A percentile compares a stretch with the other conserved stretches of the same genome.
These are phyloP conservation scores for Menidia menidia DNA, from an alignment of 2,797 vertebrate species.

Conservation along the genomic window DNA sequence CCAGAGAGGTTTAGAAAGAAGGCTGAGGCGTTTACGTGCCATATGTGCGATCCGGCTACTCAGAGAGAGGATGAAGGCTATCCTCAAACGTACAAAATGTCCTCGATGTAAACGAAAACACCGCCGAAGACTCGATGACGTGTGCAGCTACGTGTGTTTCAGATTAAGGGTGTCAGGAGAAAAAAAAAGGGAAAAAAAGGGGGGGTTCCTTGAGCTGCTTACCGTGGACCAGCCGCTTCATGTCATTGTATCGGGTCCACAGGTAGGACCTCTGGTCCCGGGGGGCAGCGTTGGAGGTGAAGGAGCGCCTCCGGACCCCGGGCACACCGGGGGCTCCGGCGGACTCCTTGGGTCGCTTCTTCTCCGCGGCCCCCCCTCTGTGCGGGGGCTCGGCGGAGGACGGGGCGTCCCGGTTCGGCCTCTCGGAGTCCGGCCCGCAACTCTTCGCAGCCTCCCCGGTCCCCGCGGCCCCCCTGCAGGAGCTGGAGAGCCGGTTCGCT, in stretches of 20 bases:
- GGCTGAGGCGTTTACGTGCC: background rate
- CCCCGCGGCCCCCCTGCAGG: slow-evolving; percentile 29
- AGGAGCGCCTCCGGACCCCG: slow-evolving; percentile 60
- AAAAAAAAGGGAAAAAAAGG: background rate
- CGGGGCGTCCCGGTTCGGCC: slow-evolving; percentile 4
- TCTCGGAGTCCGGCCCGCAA: slow-evolving; percentile 31
- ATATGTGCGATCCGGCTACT: slow-evolving; percentile 2
- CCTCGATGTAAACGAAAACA: background rate
- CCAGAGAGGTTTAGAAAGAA: too few relatives aligned
- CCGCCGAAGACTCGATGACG: slow-evolving; percentile 10
- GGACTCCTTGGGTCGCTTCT: slow-evolving; percentile 59
- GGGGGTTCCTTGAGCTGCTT: slow-evolving; percentile 19
- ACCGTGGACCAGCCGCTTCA: slow-evolving; percentile 82
- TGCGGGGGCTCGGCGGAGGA: slow-evolving; percentile 35
- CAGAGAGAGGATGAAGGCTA: slow-evolving; percentile 16
- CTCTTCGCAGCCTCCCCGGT: slow-evolving; percentile 37
- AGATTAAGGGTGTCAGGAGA: too few relatives aligned
- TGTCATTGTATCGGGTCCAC: slow-evolving; percentile 81
- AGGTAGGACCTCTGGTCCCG: slow-evolving; percentile 69
- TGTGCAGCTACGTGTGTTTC: background rate
- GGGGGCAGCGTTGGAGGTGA: slow-evolving; percentile 61
- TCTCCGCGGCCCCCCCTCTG: slow-evolving; percentile 51
- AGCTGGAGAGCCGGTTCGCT: slow-evolving; percentile 49
- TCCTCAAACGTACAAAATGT: slow-evolving; percentile 33
- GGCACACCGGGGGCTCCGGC: slow-evolving; percentile 38